Percentiles rank a stretch among this genome's conserved stretches.
Evolutionary conservation across 1,140 invertebrate species (phyloP).

Genomic region (Papilio aristodemus): DNA sequence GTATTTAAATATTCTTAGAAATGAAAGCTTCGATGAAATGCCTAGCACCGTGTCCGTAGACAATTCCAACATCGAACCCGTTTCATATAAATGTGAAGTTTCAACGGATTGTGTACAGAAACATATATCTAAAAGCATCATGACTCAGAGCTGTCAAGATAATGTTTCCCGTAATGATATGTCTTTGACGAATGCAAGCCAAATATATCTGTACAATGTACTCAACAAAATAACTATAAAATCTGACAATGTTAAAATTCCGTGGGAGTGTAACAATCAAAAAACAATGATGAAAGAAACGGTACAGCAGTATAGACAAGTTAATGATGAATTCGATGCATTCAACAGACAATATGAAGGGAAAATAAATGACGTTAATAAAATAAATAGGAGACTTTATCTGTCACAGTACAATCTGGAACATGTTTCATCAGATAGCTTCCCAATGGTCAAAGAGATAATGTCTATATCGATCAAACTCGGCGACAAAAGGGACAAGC

Average conservation of each 20-base stretch:
- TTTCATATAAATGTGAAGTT: slow-evolving; percentile 51
- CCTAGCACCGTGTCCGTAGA: slow-evolving; percentile 45
- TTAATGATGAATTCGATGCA: neutral
- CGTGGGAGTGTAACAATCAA: neutral
- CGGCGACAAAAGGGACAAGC: neutral
- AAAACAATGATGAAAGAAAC: slow-evolving; percentile 28
- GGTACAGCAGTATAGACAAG: slow-evolving; percentile 26
- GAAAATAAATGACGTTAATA: slow-evolving; percentile 37
- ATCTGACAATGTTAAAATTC: slow-evolving; percentile 20
- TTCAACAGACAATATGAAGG: slow-evolving; percentile 36
- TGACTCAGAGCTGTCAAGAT: slow-evolving; percentile 40
- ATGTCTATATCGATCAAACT: neutral
- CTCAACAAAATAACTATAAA: slow-evolving; percentile 54
- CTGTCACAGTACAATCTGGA: slow-evolving; percentile 57
- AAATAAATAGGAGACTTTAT: slow-evolving; percentile 52
- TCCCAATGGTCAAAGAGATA: neutral
- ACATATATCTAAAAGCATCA: slow-evolving; percentile 56
- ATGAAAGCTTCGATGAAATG: slow-evolving; percentile 37
- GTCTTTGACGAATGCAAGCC: slow-evolving; percentile 40
- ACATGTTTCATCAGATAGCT: slow-evolving; percentile 43
- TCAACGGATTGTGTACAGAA: slow-evolving; percentile 54
- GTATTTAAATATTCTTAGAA: slow-evolving; percentile 60
- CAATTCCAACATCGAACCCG: slow-evolving; percentile 32
- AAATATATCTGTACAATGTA: slow-evolving; percentile 53
- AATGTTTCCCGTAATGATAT: slow-evolving; percentile 25